Evolutionary conservation across 2,113 vertebrate genomes (phyloP), one percentile per base, ranked within the genome.

Genomic region (Brachypteracias leptosomus): DNA sequence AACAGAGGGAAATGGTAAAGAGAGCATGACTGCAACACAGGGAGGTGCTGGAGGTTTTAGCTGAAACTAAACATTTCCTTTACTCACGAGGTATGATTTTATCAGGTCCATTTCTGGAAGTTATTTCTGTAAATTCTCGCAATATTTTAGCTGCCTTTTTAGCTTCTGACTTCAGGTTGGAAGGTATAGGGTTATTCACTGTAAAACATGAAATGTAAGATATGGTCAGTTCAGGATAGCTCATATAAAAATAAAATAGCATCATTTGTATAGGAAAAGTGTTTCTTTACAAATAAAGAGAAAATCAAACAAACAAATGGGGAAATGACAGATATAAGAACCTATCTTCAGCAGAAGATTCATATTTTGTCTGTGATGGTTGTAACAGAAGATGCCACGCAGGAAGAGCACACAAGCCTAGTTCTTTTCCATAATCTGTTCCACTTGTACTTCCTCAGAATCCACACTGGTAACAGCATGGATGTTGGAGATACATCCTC

Each of bases 171-270:
- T 98, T 99, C 90, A 99, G 81, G 88, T 99, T 99, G 72, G 99
- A 98, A 65, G 99, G 99, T 95, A 99, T 99, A 36, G 99, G 99
- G 82, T 99, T 99, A 97, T 98, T 99, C 99, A 99, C 99, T 99
- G 94, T 61, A 97, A 97, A 78, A 94, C 33, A 90, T 33, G 25
- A 73, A 97, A 90, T 44, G 55, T 54, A 58, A 63, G 19, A 77
- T 75, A 73, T 7, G 10, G 38, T 76, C 29, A 67, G 14, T 24
- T 88, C 28, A 46, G n/a, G 19, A 66, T 26, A 80, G 11, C 18
- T 83, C 16, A 70, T 42, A 49, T 21, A 6, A 67, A 83, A 77
- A 84, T 21, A 74, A 42, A 40, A 0, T 6, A 55, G 6, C 24
- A 19, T 44, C 13, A 72, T 46, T 72, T 74, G 11, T 52, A 85